A percentile compares a stretch with the other conserved stretches of the same genome.
Conservation (phyloP, 2,888 invertebrate genomes). For the Melanophora roralis region DNA sequence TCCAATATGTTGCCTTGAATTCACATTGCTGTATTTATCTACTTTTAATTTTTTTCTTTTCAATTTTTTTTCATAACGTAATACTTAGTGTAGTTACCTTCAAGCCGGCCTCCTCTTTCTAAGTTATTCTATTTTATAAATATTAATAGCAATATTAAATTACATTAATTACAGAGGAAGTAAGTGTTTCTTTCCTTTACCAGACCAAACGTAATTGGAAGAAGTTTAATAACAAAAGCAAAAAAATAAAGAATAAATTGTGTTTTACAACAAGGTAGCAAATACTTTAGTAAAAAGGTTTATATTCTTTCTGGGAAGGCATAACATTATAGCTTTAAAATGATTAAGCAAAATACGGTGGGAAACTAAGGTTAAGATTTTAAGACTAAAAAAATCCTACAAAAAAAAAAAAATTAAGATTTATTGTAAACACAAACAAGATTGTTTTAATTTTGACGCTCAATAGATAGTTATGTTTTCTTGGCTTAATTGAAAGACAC, state of each 20-base stretch:
- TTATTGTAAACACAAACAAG: too few relatives aligned
- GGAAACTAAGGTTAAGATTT: neutral
- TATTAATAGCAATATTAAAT: slow-evolving; percentile 22
- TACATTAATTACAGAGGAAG: slow-evolving; percentile 33
- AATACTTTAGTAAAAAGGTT: neutral
- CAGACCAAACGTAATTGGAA: slow-evolving; percentile 25
- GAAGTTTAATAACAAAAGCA: neutral
- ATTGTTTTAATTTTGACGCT: too few relatives aligned
- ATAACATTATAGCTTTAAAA: slow-evolving; percentile 23
- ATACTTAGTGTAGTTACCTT: too few relatives aligned
- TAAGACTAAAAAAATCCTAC: too few relatives aligned
- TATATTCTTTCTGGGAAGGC: neutral
- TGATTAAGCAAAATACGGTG: slow-evolving; percentile 18
- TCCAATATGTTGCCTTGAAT: too few relatives aligned
- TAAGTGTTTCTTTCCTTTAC: slow-evolving; percentile 32
- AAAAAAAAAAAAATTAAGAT: neutral
- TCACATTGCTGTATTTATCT: too few relatives aligned
- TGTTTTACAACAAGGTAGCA: neutral
- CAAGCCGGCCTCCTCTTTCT: too few relatives aligned
- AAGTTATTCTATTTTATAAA: neutral
- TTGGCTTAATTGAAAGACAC: too few relatives aligned
- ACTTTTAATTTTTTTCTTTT: neutral
- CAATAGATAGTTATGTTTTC: too few relatives aligned
- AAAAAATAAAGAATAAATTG: neutral
- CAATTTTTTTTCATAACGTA: neutral